phyloP scores from a whole-genome alignment of 2,888 invertebrate species.

The Coleophora flavipennella region DNA sequence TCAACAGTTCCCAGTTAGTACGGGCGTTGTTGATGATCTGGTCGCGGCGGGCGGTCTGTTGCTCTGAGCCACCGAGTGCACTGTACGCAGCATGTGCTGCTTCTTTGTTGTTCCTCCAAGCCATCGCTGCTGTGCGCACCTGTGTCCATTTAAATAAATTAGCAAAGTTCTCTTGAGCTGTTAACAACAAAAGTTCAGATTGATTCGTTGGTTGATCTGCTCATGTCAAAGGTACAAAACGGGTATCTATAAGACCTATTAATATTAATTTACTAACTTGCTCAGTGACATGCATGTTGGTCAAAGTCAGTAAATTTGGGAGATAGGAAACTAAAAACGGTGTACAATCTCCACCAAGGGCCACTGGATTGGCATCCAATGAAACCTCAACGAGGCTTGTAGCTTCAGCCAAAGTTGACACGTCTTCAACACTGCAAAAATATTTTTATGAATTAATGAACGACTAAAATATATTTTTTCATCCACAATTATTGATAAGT shows the following conservation, averaged over 20 bases:
- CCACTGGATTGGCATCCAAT: conserved; percentile 89
- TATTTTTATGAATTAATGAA: neutral
- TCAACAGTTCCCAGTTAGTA: conserved; percentile 88
- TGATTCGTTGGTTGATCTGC: neutral
- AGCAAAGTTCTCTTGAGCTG: no score
- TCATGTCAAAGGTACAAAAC: neutral
- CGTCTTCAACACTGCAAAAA: conserved; percentile 83
- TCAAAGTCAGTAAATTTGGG: conserved; percentile 80
- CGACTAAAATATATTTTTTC: no score
- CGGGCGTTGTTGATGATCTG: conserved; percentile 88
- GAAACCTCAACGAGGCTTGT: conserved; percentile 85
- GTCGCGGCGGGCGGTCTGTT: conserved; percentile 78
- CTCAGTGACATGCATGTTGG: conserved; percentile 85
- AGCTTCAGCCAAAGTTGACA: conserved; percentile 85
- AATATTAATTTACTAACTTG: conserved; percentile 53
- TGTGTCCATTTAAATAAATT: conserved; percentile 12
- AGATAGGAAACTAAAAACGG: conserved; percentile 87
- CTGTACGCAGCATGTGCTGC: conserved; percentile 78
- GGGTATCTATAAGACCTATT: neutral
- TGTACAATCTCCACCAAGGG: conserved; percentile 84
- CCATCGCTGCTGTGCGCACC: conserved; percentile 83
- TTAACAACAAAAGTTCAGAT: neutral
- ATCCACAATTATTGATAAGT: no score
- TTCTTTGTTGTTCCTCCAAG: conserved; percentile 86
- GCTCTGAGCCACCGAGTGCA: conserved; percentile 70